phyloP scores from a whole-genome alignment of 2,113 vertebrate species.

The Aplodontia rufa region DNA sequence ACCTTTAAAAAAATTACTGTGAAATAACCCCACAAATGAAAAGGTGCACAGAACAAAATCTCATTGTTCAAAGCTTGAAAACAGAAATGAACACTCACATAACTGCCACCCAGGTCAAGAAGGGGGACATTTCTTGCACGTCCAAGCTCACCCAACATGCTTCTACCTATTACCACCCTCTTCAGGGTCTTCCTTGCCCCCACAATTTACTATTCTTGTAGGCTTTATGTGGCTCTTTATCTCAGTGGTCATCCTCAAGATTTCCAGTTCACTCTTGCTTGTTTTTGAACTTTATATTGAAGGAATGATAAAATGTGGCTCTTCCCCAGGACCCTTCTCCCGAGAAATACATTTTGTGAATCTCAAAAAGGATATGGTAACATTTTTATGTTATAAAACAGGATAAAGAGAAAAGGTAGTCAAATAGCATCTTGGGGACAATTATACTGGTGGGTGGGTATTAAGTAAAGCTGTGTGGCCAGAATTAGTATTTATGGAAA shows the following conservation, averaged over 20 bases:
- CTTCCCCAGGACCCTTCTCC: neutral
- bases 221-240: constrained; percentile 5
- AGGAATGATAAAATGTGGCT: neutral
- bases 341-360: constrained; percentile 26
- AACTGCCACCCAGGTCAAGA: neutral
- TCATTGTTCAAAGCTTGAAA: neutral
- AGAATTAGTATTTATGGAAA: constrained; percentile 32
- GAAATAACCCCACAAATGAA: neutral
- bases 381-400: constrained; percentile 13
- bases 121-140: neutral
- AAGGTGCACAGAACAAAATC: neutral
- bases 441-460: neutral
- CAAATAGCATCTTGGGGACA: neutral
- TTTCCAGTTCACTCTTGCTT: neutral
- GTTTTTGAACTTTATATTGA: neutral
- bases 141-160: neutral
- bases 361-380: neutral
- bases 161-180: neutral
- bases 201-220: neutral
- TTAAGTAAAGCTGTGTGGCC: neutral
- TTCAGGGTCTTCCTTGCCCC: neutral
- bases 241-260: neutral
- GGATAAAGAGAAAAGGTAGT: constrained; percentile 17
- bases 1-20: neutral
- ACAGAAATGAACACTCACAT: neutral